Evolutionary conservation across 2,888 invertebrate species (phyloP), one percentile per base, ranked within the genome.

Genomic region (Alviniconcha strummeri): DNA sequence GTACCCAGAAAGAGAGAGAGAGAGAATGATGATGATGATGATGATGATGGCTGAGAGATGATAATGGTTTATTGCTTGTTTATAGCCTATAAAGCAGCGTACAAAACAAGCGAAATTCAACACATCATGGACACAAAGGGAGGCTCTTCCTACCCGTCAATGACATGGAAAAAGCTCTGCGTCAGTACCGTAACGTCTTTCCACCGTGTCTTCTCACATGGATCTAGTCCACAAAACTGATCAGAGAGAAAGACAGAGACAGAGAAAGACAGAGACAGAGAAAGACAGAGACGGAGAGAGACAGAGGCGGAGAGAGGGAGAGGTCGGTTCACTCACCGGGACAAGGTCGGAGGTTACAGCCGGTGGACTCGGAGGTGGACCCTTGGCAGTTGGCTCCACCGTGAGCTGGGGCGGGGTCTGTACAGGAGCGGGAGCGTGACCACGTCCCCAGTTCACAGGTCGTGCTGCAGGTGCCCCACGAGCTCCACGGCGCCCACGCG

Each of bases 351-450:
- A 13, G n/a, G 71, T 52, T 67, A 17, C 67, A 82, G 55, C 55
- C 15, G n/a, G 54, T 52, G 52, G 69, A 54, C 9, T 64, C 54
- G 67, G 75, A 60, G 9, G 11, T 17, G n/a, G 75, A 60, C 1
- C 79, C 83, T 13, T 79, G 19, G 15, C 86, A 86, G 69, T 81
- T 55, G 19, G 36, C 71, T 36, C 87, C 88, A 15, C 79, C 82
- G 79, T 86, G 84, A 36, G 56, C 56, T 17, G 88, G 88, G 9
- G 80, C 60, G 3, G 88, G 88, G 69, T 84, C 76, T 8, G 74
- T 82, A 81, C 88, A 87, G 4, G 80, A 56, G n/a, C 87, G 80
- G 6, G 78, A 76, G 64, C 88, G 67, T 55, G 80, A 83, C 54
- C 83, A 72, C 13, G 64, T 75, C 3, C 88, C 88, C 19, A 78